Conservation (phyloP, 2,888 invertebrate genomes). For the Harpagoxenus sublaevis region DNA sequence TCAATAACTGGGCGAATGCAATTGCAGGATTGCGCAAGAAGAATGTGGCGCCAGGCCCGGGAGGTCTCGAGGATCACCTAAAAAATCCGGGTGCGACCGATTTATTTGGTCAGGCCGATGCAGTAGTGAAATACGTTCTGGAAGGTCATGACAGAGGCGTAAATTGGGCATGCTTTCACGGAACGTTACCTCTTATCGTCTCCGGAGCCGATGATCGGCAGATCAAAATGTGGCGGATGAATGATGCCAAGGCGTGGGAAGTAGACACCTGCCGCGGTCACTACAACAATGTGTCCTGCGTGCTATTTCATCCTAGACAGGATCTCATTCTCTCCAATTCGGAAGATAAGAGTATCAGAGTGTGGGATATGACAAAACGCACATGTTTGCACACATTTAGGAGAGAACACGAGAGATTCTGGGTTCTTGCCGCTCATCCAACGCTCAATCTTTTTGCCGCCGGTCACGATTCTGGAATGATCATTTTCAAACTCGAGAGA, state of each 20-base stretch:
- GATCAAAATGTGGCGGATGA: slow-evolving; percentile 99
- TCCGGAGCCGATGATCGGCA: slow-evolving; percentile 99
- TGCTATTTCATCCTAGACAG: slow-evolving; percentile 98
- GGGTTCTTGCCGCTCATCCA: slow-evolving; percentile 98
- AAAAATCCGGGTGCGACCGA: slow-evolving; percentile 96
- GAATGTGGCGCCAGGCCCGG: slow-evolving; percentile 98
- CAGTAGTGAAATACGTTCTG: slow-evolving; percentile 95
- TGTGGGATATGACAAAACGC: slow-evolving; percentile 99
- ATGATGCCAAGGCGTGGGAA: slow-evolving; percentile 99
- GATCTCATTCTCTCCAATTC: slow-evolving; percentile 98
- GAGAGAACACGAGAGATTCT: slow-evolving; percentile 98
- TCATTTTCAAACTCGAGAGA: slow-evolving; percentile 94
- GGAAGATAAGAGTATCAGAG: slow-evolving; percentile 98
- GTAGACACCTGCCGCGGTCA: slow-evolving; percentile 99
- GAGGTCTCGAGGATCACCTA: slow-evolving; percentile 95
- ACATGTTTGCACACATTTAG: slow-evolving; percentile 97
- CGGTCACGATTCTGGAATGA: slow-evolving; percentile 99
- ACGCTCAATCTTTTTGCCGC: slow-evolving; percentile 98
- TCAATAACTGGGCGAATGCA: not conserved
- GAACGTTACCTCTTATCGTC: slow-evolving; percentile 96
- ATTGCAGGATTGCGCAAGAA: slow-evolving; percentile 92
- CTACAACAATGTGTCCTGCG: slow-evolving; percentile 99
- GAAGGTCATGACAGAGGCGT: slow-evolving; percentile 99
- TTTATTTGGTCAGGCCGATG: slow-evolving; percentile 98
- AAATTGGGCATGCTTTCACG: slow-evolving; percentile 99